Evolutionary conservation across 2,113 vertebrate genomes (phyloP).

Genomic region (Prionailurus bengalensis): DNA sequence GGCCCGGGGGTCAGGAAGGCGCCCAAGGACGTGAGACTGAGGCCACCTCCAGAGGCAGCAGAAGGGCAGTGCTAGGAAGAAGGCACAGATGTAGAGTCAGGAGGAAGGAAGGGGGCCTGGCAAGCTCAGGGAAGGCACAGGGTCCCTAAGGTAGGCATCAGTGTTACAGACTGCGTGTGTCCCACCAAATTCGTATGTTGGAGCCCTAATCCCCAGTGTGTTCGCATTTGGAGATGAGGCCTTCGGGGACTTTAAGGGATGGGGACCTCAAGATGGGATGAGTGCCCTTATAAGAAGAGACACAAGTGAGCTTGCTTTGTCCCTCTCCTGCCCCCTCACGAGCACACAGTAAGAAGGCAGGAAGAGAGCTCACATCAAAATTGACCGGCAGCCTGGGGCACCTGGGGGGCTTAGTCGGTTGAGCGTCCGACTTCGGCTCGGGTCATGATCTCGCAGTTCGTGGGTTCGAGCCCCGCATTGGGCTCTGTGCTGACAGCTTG

Average conservation of each 20-base stretch:
- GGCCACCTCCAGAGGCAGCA: not conserved
- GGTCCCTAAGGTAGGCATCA: accelerated
- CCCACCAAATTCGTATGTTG: not conserved
- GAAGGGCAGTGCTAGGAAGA: not conserved
- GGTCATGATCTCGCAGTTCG: too few species aligned
- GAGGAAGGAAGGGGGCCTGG: too few species aligned
- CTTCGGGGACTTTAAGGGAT: not conserved
- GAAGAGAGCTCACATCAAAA: not conserved
- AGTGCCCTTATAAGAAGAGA: not conserved
- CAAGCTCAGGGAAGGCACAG: not conserved
- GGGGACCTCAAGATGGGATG: not conserved
- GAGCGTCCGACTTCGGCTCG: too few species aligned
- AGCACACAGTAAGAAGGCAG: not conserved
- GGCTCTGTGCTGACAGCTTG: too few species aligned
- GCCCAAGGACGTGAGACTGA: not conserved
- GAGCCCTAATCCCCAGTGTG: not conserved
- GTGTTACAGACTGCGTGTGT: accelerated
- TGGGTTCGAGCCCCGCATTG: accelerated
- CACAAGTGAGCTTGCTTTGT: not conserved
- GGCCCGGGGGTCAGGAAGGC: not conserved
- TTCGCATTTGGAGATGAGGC: not conserved
- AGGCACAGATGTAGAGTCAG: not conserved
- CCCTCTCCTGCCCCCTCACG: not conserved
- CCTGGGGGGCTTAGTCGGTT: too few species aligned
- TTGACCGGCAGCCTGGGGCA: not conserved